A percentile compares a stretch with the other conserved stretches of the same genome.
Conservation (phyloP, 2,797 vertebrate genomes). For the Pteropus rufus region DNA sequence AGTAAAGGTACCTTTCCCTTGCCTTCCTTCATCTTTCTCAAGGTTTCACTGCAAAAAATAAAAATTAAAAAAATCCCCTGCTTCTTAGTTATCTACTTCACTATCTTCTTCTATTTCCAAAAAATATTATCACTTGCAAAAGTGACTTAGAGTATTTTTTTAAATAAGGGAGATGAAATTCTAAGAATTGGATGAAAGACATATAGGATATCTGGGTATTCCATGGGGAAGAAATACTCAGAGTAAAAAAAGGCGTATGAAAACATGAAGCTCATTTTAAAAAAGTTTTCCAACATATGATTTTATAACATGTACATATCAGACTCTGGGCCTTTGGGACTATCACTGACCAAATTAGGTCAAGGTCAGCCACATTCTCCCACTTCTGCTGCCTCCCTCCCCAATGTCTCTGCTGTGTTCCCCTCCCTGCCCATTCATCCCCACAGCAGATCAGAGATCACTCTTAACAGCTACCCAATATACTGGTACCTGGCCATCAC, state of each 20-base stretch:
- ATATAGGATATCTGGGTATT: background rate
- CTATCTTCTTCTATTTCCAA: background rate
- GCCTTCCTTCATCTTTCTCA: background rate
- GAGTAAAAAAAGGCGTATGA: background rate
- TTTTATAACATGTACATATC: conserved; percentile 10
- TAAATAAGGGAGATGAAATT: conserved; percentile 47
- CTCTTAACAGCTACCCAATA: background rate
- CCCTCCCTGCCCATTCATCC: background rate
- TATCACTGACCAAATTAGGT: background rate
- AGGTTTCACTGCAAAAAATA: background rate
- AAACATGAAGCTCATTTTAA: background rate
- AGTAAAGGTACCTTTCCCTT: background rate
- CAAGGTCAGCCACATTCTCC: background rate
- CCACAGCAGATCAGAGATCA: background rate
- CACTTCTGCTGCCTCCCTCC: background rate
- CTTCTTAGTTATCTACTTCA: conserved; percentile 10
- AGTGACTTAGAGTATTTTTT: background rate
- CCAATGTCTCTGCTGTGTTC: background rate
- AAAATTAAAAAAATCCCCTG: background rate
- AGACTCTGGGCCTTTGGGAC: background rate
- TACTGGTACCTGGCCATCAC: conserved; percentile 90
- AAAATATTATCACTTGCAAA: conserved; percentile 8
- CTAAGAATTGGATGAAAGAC: background rate
- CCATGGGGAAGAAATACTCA: background rate
- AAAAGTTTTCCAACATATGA: background rate